These are phyloP conservation scores for Tyrophagus putrescentiae DNA, from an alignment of 1,140 invertebrate species.

Conservation along the genomic window DNA sequence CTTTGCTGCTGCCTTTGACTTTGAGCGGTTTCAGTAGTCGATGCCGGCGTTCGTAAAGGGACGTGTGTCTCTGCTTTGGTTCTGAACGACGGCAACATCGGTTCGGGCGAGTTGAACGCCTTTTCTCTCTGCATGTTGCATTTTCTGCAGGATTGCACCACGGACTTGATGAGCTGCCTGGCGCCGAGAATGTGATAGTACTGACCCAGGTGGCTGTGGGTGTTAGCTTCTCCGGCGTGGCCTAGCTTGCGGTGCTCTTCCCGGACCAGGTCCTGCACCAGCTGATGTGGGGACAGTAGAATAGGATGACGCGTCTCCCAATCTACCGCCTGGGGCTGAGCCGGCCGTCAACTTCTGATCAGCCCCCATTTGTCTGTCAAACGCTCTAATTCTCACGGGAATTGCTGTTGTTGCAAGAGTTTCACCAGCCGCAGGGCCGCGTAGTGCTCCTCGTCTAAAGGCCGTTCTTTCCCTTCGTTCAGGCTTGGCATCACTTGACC, in stretches of 20 bases:
- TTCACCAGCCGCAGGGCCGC: not conserved
- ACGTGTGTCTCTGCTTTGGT: not conserved
- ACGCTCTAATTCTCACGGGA: not conserved
- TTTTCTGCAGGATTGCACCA: not conserved
- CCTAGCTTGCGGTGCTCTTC: not conserved
- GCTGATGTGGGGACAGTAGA: not conserved
- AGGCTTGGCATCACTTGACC: no score
- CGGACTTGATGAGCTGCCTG: not conserved
- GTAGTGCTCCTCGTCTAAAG: not conserved
- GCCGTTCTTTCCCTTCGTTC: not conserved
- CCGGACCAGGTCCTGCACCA: not conserved
- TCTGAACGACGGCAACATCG: not conserved
- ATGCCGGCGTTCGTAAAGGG: conserved; percentile 20
- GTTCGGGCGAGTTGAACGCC: not conserved
- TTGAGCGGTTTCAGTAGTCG: conserved; percentile 18
- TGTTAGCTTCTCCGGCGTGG: not conserved
- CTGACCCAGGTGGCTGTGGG: not conserved
- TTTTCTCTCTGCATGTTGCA: not conserved
- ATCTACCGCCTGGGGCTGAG: not conserved
- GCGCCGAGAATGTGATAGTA: not conserved
- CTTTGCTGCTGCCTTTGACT: conserved; percentile 16
- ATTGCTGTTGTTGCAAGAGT: not conserved
- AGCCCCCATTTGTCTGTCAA: not conserved
- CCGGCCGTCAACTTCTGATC: not conserved
- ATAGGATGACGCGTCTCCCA: not conserved